phyloP scores from a whole-genome alignment of 2,113 vertebrate species.

The Solenodon paradoxus region DNA sequence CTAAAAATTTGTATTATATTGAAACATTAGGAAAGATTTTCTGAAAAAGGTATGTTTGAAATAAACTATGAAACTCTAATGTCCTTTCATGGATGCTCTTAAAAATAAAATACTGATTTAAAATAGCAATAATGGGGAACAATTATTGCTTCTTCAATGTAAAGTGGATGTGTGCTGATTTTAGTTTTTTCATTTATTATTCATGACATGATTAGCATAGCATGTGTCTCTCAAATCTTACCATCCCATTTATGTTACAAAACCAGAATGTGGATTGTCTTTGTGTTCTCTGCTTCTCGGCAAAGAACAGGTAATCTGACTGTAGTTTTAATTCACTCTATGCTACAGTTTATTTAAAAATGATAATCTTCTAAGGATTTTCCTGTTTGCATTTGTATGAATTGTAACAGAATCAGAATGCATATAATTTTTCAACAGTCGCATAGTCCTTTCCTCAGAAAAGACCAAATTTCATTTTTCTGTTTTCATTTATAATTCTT shows the following conservation, averaged over 20 bases:
- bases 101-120: conserved; percentile 53
- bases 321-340: not conserved
- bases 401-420: no score
- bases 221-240: not conserved
- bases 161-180: not conserved
- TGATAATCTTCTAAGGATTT: not conserved
- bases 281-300: not conserved
- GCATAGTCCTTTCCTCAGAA: not conserved
- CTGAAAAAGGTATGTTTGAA: conserved; percentile 73
- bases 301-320: not conserved
- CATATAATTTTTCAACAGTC: not conserved
- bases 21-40: no score
- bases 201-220: not conserved
- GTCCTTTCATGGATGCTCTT: conserved; percentile 74
- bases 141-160: not conserved
- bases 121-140: conserved; percentile 64
- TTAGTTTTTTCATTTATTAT: not conserved
- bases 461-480: not conserved
- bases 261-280: not conserved
- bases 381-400: not conserved
- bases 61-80: conserved; percentile 72
- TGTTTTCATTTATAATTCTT: not conserved
- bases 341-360: not conserved
- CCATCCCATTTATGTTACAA: not conserved
- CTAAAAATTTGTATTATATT: conserved; percentile 64